Evolutionary conservation across 2,888 invertebrate species (phyloP).

Genomic region (Drosophila pegasa): DNA sequence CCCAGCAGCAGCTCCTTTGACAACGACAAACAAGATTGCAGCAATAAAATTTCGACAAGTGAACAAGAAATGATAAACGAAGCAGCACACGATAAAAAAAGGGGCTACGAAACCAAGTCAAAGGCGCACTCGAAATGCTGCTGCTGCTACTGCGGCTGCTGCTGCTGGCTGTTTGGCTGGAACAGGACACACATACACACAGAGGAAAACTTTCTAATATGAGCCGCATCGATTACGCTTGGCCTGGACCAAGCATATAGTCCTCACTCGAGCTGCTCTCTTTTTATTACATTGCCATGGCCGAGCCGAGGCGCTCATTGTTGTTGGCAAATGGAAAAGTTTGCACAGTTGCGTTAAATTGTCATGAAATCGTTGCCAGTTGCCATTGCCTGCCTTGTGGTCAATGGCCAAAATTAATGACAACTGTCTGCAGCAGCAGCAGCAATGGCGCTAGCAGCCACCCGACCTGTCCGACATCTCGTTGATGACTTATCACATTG

Average conservation of each 20-base stretch:
- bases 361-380: slow-evolving; percentile 64
- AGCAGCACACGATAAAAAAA: slow-evolving; percentile 73
- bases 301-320: slow-evolving; percentile 24
- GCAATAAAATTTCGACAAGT: slow-evolving; percentile 82
- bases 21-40: slow-evolving; percentile 80
- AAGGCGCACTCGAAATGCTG: slow-evolving; percentile 61
- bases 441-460: slow-evolving; percentile 34
- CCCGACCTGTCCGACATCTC: slow-evolving; percentile 60
- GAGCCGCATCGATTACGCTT: slow-evolving; percentile 77
- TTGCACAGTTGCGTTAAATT: slow-evolving; percentile 72
- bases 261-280: slow-evolving; percentile 14
- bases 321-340: slow-evolving; percentile 48
- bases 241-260: slow-evolving; percentile 8
- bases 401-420: slow-evolving; percentile 73
- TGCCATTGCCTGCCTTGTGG: slow-evolving; percentile 47
- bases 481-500: slow-evolving; percentile 78
- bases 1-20: slow-evolving; percentile 58
- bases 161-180: background rate
- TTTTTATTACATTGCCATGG: slow-evolving; percentile 60
- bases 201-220: slow-evolving; percentile 54
- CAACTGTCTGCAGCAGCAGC: slow-evolving; percentile 64
- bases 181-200: background rate
- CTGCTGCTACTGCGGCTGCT: slow-evolving; percentile 38
- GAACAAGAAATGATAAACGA: slow-evolving; percentile 81
- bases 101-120: slow-evolving; percentile 21